Conservation (phyloP, 2,797 vertebrate species). For the Gobio occitaniae region DNA sequence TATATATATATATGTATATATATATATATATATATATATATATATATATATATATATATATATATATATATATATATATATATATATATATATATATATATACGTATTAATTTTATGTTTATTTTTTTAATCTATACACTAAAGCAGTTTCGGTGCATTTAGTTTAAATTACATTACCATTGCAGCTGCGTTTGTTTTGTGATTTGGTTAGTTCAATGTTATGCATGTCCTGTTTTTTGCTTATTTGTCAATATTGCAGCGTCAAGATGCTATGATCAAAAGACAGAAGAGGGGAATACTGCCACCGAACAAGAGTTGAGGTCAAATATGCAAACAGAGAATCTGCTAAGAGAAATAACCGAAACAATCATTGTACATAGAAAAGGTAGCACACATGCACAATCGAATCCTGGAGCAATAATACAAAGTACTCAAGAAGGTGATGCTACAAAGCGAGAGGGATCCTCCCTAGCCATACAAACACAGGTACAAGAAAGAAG, state of each 20-base stretch:
- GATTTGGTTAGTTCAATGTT: neutral
- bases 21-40: too few relatives aligned
- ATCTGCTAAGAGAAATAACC: too few relatives aligned
- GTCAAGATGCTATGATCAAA: neutral
- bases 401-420: neutral
- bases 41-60: too few relatives aligned
- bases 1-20: too few relatives aligned
- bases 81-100: too few relatives aligned
- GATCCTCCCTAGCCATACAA: neutral
- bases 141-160: neutral
- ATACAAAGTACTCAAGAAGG: neutral
- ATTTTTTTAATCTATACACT: neutral
- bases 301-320: neutral
- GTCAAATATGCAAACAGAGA: too few relatives aligned
- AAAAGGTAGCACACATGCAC: neutral
- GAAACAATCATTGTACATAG: neutral
- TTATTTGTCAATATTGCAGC: conserved; percentile 2
- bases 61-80: too few relatives aligned
- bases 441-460: neutral
- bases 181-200: neutral
- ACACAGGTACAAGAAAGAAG: neutral
- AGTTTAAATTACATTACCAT: neutral
- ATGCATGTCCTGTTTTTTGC: neutral
- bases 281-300: neutral
- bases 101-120: too few relatives aligned